A percentile compares a stretch with the other conserved stretches of the same genome.
Evolutionary conservation across 2,113 vertebrate species (phyloP).

Genomic region (Vicugna pacos): DNA sequence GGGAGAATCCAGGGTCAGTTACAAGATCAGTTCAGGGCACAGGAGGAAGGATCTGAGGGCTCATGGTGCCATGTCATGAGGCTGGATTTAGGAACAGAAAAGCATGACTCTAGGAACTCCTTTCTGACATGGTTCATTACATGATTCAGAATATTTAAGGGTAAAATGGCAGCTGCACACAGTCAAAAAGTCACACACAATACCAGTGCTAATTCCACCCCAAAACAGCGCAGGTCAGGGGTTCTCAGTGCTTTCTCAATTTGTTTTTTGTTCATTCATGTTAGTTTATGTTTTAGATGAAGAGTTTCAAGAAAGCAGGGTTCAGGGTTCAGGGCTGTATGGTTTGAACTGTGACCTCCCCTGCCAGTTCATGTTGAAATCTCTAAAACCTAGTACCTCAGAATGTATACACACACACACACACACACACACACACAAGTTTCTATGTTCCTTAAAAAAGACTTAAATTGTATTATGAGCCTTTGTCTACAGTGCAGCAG

Average conservation of each 20-base stretch:
- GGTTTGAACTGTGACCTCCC: neutral
- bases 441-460: neutral
- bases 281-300: constrained; percentile 5
- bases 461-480: neutral
- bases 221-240: neutral
- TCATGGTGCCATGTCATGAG: neutral
- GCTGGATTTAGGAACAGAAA: neutral
- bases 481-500: neutral
- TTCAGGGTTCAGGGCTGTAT: neutral
- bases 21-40: neutral
- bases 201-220: neutral
- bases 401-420: neutral
- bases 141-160: neutral
- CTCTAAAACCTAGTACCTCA: neutral
- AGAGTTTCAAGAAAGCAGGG: neutral
- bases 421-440: neutral
- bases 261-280: neutral
- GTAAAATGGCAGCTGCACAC: neutral
- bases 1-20: neutral
- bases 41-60: neutral
- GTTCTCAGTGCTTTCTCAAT: neutral
- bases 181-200: neutral
- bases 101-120: neutral
- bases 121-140: neutral
- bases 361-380: neutral